phyloP scores from a whole-genome alignment of 2,113 vertebrate genomes.

The Neoarius graeffei region DNA sequence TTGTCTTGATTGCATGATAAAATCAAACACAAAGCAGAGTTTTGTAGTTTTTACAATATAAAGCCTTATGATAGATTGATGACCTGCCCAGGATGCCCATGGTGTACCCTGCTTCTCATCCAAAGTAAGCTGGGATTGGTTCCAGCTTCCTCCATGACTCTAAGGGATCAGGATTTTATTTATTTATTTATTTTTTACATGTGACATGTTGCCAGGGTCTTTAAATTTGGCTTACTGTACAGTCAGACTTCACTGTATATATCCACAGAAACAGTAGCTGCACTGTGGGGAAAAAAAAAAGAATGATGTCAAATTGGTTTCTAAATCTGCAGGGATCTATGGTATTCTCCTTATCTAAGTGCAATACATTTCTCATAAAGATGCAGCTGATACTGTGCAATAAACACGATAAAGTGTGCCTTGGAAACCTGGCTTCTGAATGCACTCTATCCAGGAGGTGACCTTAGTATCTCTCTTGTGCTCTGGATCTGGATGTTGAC shows the following conservation, averaged over 20 bases:
- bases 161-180: not conserved
- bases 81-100: too few species aligned
- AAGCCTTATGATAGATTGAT: too few species aligned
- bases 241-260: not conserved
- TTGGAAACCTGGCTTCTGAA: slow-evolving; percentile 9
- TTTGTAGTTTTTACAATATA: not conserved
- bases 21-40: not conserved
- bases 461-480: slow-evolving; percentile 36
- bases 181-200: not conserved
- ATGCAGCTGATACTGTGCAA: slow-evolving; percentile 38
- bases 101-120: too few species aligned
- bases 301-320: slow-evolving; percentile 2
- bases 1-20: not conserved
- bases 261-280: not conserved
- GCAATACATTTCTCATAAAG: slow-evolving; percentile 15
- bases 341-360: slow-evolving; percentile 27
- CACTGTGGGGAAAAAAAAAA: not conserved
- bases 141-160: not conserved
- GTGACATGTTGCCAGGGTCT: not conserved
- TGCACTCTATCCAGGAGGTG: slow-evolving; percentile 21
- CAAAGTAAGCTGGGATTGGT: not conserved
- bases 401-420: slow-evolving; percentile 21
- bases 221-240: not conserved
- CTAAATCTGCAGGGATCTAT: slow-evolving; percentile 2
- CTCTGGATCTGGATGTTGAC: slow-evolving; percentile 48